These are phyloP conservation scores for Polypterus bichir DNA, from an alignment of 2,113 vertebrate genomes.

Conservation along the genomic window DNA sequence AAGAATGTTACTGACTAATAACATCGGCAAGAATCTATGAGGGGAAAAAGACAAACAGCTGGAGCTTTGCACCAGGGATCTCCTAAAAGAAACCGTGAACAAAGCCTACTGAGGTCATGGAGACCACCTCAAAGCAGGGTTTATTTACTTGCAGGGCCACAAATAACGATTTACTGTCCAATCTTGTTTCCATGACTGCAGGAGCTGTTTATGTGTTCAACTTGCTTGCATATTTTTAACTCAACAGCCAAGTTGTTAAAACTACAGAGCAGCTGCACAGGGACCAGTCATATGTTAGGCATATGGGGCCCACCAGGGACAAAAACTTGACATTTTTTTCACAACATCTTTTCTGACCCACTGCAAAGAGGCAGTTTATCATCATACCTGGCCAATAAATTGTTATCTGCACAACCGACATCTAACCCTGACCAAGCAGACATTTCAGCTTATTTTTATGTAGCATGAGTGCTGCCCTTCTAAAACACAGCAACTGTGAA, in stretches of 20 bases:
- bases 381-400: background rate
- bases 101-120: constrained; percentile 29
- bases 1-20: too few relatives aligned
- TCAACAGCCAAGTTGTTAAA: constrained; percentile 44
- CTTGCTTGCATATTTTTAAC: constrained; percentile 39
- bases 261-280: constrained; percentile 50
- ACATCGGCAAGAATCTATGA: too few relatives aligned
- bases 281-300: constrained; percentile 34
- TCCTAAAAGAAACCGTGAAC: background rate
- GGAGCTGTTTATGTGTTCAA: constrained; percentile 46
- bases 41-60: background rate
- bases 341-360: background rate
- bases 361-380: constrained; percentile 7
- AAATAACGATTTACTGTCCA: constrained; percentile 50
- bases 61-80: background rate
- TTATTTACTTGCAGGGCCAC: constrained; percentile 42
- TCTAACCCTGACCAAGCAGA: background rate
- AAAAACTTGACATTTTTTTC: constrained; percentile 28
- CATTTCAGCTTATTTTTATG: constrained; percentile 4
- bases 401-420: constrained; percentile 3
- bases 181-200: constrained; percentile 40
- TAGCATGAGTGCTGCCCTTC: background rate
- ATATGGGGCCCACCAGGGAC: constrained; percentile 48
- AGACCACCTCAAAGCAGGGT: constrained; percentile 41
- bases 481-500: too few relatives aligned